Percentiles rank a stretch among this genome's conserved stretches.
Conservation (phyloP, 2,797 vertebrate species). For the Melanotaenia pygmaea region DNA sequence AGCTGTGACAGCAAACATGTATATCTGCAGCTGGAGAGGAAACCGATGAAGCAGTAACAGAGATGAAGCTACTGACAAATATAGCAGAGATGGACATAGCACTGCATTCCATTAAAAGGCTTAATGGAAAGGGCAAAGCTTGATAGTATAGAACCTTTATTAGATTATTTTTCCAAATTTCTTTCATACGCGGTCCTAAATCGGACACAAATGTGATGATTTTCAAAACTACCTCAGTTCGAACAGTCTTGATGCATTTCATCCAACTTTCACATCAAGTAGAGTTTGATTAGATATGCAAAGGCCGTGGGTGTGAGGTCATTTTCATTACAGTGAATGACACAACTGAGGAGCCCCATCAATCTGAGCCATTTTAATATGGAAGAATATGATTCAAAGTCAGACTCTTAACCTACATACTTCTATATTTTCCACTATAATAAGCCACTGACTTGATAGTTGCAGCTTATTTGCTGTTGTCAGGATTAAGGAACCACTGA, state of each 20-base stretch:
- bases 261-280: background rate
- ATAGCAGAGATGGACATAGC: background rate
- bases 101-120: background rate
- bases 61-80: background rate
- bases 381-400: background rate
- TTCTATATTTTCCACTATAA: background rate
- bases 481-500: background rate
- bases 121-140: constrained; percentile 3
- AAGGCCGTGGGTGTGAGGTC: background rate
- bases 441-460: background rate
- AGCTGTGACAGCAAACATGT: constrained; percentile 27
- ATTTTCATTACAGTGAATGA: background rate
- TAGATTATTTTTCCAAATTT: no score
- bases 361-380: background rate
- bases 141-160: background rate
- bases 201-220: no score
- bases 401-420: background rate
- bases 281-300: background rate
- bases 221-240: no score
- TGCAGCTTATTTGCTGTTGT: background rate
- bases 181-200: no score
- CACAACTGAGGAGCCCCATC: background rate
- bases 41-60: background rate
- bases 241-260: no score
- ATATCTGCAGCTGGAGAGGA: constrained; percentile 14